Percentiles rank a stretch among this genome's conserved stretches.
Evolutionary conservation across 1,140 invertebrate genomes (phyloP).

Genomic region (Nomia melanderi): DNA sequence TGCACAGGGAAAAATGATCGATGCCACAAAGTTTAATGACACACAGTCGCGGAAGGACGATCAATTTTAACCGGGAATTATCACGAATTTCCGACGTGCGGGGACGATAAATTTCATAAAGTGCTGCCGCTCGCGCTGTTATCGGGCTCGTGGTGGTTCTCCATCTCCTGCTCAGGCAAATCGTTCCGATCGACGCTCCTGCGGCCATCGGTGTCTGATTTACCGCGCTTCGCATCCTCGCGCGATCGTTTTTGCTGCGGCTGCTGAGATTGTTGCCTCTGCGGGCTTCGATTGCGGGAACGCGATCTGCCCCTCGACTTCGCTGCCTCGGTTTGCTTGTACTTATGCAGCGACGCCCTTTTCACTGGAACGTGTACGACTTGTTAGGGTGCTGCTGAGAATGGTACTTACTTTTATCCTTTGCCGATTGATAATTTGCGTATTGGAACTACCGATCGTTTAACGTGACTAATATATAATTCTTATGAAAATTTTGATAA

Average conservation of each 20-base stretch:
- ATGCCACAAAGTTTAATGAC: too few species aligned
- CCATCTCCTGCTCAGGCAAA: neutral
- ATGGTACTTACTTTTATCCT: too few species aligned
- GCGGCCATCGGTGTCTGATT: neutral
- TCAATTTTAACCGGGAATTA: too few species aligned
- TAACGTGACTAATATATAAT: too few species aligned
- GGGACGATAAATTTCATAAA: conserved; percentile 7
- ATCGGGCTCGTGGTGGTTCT: conserved; percentile 23
- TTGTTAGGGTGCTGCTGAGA: too few species aligned
- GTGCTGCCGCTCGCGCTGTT: conserved; percentile 46
- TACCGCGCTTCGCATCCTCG: neutral
- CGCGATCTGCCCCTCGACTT: conserved; percentile 18
- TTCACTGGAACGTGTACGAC: neutral
- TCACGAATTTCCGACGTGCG: too few species aligned
- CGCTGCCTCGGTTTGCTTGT: neutral
- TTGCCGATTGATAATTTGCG: too few species aligned
- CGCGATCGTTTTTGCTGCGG: conserved; percentile 10
- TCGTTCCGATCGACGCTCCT: neutral
- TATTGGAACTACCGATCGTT: too few species aligned
- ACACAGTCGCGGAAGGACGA: too few species aligned
- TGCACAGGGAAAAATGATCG: too few species aligned
- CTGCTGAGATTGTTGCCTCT: conserved; percentile 15
- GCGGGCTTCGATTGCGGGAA: conserved; percentile 1
- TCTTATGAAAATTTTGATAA: too few species aligned
- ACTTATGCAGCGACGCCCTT: conserved; percentile 8